Base-by-base conservation (phyloP, 2,113 vertebrate genomes). In the Eulemur rufifrons region DNA sequence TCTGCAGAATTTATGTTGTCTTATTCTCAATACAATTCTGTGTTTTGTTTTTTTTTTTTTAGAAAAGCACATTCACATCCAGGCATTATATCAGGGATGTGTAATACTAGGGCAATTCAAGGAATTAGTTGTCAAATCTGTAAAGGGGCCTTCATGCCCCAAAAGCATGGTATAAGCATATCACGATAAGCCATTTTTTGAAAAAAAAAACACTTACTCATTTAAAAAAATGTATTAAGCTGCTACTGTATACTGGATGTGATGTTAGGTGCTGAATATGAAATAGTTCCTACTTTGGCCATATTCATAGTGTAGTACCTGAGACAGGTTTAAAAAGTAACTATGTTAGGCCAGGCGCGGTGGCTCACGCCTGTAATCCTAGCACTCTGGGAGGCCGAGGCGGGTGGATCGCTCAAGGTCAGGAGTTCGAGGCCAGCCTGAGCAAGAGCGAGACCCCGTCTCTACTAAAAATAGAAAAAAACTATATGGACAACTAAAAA, bases 1-100 rank as follows among this genome's bases (percentile, higher is more conserved):
- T 96, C 81, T 89, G 25, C 8, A 86, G 89, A 86, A 37, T 76
- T 74, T 68, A 50, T 96, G 73, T 82, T 71, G 63, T 93, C 88
- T 94, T 93, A 82, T 74, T 88, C 76, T 94, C 92, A 95, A 74
- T 86, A 85, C 6, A 68, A 93, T 89, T 89, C 61, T 89, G n/a
- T 8, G 17, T 54, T 54, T 54, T 54, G 52, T 54, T 54, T 54
- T 3, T 39, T 39, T 39, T 14, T 21, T 54, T 77, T 45, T 13
- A 52, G n/a, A 63, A 29, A 69, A 83, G 54, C 17, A 9, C 50
- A 64, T 96, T 96, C 80, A 95, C 12, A 71, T 37, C 3, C 45
- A 96, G 32, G 37, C 77, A 95, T 93, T 92, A 64, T 27, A 78
- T 77, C 15, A 37, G 63, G 6, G 39, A 59, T 18, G 3, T 74